Conservation (phyloP, 2,888 invertebrate species). For the Iphiclides podalirius region DNA sequence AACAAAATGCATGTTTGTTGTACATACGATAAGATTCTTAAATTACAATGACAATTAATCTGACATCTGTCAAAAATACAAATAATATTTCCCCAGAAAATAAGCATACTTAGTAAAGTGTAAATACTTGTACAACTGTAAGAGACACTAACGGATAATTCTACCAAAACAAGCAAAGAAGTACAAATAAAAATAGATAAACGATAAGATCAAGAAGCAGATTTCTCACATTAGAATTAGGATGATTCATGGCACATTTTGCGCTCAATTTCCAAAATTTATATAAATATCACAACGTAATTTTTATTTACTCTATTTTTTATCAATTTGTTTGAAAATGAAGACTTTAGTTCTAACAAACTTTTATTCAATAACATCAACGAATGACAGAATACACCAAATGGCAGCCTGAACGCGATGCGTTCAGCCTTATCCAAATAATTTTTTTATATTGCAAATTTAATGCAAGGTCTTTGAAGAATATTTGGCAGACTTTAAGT, state of each 20-base stretch:
- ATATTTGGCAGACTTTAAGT: no score
- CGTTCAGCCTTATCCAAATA: conserved; percentile 26
- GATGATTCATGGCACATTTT: conserved; percentile 44
- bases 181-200: conserved; percentile 16
- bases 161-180: conserved; percentile 8
- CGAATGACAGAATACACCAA: conserved; percentile 71
- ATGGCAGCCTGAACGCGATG: conserved; percentile 41
- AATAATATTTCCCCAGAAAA: conserved; percentile 31
- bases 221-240: conserved; percentile 54
- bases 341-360: conserved; percentile 36
- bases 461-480: no score
- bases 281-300: conserved; percentile 31
- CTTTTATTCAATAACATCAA: conserved; percentile 68
- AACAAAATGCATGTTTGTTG: conserved; percentile 37
- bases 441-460: neutral
- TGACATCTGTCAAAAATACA: conserved; percentile 65
- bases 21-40: conserved; percentile 39
- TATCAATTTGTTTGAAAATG: conserved; percentile 34
- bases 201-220: conserved; percentile 28
- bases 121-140: neutral
- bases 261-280: conserved; percentile 27
- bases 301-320: conserved; percentile 33
- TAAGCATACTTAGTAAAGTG: neutral
- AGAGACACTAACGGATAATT: neutral
- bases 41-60: conserved; percentile 50